phyloP scores from a whole-genome alignment of 2,113 vertebrate species.

The Spheniscus mendiculus region DNA sequence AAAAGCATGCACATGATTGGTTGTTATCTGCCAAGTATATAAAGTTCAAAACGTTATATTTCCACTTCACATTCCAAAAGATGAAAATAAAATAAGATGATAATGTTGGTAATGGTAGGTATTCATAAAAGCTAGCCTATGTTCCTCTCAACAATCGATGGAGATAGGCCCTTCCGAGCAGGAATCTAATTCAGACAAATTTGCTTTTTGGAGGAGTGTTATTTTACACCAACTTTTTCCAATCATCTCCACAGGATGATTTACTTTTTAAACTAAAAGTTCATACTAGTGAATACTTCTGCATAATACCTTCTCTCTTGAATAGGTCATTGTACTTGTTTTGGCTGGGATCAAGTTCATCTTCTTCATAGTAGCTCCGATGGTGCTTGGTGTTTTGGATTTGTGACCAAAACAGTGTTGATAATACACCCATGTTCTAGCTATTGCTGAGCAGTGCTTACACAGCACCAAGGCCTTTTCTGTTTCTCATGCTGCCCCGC shows the following conservation, averaged over 20 bases:
- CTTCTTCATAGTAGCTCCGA: background rate
- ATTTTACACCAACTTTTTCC: background rate
- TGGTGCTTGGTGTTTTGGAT: background rate
- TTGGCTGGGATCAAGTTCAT: background rate
- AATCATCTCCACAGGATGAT: background rate
- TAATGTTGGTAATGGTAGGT: background rate
- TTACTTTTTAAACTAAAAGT: background rate
- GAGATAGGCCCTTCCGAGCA: background rate
- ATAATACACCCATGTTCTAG: background rate
- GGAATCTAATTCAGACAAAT: background rate
- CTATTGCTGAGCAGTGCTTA: background rate
- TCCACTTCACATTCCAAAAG: background rate
- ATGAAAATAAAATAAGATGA: background rate
- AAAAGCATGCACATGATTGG: background rate
- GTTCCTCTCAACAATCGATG: background rate
- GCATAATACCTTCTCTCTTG: background rate
- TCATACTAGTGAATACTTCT: background rate
- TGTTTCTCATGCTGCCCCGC: rapidly evolving
- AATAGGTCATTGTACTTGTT: background rate
- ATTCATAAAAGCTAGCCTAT: background rate
- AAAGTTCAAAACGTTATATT: background rate
- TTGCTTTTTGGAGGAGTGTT: background rate
- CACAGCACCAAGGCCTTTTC: background rate
- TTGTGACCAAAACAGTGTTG: background rate
- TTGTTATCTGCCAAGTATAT: too few relatives aligned